phyloP scores from a whole-genome alignment of 2,113 vertebrate species.

The Ariopsis seemanni region DNA sequence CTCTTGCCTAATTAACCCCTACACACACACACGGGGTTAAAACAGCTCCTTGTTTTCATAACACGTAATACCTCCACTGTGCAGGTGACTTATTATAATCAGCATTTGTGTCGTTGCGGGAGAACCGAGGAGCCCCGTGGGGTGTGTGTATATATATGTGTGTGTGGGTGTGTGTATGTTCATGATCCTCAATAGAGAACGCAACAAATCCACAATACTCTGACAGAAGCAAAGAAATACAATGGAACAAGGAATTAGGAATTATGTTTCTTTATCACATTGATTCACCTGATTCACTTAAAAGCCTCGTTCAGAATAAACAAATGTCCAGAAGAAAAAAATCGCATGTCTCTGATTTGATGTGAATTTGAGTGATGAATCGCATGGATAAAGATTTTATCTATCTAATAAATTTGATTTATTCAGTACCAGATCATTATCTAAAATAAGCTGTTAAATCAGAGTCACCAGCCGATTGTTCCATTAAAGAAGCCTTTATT shows the following conservation, averaged over 20 bases:
- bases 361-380: background rate
- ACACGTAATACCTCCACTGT: slow-evolving; percentile 14
- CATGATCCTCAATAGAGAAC: background rate
- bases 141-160: background rate
- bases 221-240: background rate
- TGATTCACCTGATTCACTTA: background rate
- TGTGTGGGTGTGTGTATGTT: background rate
- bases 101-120: background rate
- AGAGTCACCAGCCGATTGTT: background rate
- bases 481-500: background rate
- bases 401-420: background rate
- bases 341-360: background rate
- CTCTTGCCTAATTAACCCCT: slow-evolving; percentile 48
- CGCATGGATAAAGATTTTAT: background rate
- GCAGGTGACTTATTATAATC: slow-evolving; percentile 22
- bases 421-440: background rate
- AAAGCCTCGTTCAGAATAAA: background rate
- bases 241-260: background rate
- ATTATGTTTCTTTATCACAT: background rate
- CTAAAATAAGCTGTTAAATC: no score
- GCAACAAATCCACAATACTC: background rate
- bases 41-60: slow-evolving; percentile 43
- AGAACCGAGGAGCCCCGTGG: background rate
- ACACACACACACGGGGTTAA: slow-evolving; percentile 27
- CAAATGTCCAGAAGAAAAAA: background rate